Conservation (phyloP, 1,140 invertebrate genomes). For the Pseudomyrmex concolor region DNA sequence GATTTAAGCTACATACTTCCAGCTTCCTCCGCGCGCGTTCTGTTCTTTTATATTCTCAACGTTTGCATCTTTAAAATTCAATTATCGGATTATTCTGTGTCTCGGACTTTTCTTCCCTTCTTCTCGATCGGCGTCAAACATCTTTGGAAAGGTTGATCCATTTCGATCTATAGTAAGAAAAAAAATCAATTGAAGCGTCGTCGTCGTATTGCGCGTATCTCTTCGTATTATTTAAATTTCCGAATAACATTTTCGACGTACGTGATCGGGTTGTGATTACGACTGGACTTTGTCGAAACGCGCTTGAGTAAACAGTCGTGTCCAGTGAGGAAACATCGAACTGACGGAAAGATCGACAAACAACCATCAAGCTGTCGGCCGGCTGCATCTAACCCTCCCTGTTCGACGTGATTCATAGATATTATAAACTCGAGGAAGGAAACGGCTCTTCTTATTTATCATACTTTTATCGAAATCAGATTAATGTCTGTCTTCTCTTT, state of each 20-base stretch:
- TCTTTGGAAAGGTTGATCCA: background rate
- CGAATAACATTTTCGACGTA: constrained; percentile 12
- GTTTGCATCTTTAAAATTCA: constrained; percentile 27
- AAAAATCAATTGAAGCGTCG: background rate
- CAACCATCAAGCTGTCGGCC: constrained; percentile 34
- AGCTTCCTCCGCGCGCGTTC: background rate
- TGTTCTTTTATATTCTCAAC: constrained; percentile 4
- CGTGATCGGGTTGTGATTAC: constrained; percentile 33
- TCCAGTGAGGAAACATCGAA: constrained; percentile 30
- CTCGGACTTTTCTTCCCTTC: background rate
- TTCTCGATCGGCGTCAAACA: background rate
- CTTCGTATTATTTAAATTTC: constrained; percentile 1
- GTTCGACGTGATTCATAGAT: constrained; percentile 31
- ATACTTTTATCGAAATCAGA: background rate
- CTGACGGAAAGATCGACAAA: constrained; percentile 46
- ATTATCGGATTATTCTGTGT: background rate
- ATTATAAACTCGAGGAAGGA: constrained; percentile 4
- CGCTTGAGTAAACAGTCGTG: constrained; percentile 35
- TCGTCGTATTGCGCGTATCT: background rate
- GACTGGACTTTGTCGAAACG: constrained; percentile 36
- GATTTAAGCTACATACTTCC: background rate
- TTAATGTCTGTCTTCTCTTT: background rate
- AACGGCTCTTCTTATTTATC: constrained; percentile 12
- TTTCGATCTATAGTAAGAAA: background rate
- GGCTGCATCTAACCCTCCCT: background rate